Evolutionary conservation across 30 jellyfish, hydroid and myxozoan species (phyloP).

Genomic region (Aurelia aurita complex sp. Pacific): DNA sequence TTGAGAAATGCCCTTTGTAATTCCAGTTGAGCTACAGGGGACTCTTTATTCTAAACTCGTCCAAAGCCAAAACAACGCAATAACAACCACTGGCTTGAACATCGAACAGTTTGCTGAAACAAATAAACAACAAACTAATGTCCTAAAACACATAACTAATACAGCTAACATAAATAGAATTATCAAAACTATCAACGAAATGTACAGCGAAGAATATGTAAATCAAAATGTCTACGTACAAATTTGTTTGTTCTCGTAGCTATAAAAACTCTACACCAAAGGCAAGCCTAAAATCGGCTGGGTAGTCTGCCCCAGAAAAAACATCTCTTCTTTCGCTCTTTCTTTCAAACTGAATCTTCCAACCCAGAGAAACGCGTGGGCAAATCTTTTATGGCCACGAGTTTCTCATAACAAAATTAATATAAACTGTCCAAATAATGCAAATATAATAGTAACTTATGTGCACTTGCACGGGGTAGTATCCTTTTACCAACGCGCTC

Average conservation of each 20-base stretch:
- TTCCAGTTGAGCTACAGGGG: conserved; percentile 1
- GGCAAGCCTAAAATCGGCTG: background rate
- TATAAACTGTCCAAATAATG: too few relatives aligned
- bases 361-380: background rate
- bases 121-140: too few relatives aligned
- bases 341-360: background rate
- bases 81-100: too few relatives aligned
- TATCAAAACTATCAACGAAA: background rate
- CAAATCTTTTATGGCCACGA: background rate
- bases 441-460: too few relatives aligned
- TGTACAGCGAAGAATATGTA: background rate
- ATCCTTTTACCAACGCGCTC: too few relatives aligned
- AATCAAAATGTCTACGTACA: background rate
- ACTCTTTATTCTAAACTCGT: background rate
- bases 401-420: background rate
- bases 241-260: background rate
- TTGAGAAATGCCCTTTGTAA: background rate
- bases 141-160: background rate
- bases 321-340: background rate
- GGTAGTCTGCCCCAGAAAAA: background rate
- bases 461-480: too few relatives aligned
- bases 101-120: background rate
- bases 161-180: background rate
- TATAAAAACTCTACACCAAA: background rate
- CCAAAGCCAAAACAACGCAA: background rate